Conservation (phyloP, 2,113 vertebrate species). For the Misgurnus mizolepis region DNA sequence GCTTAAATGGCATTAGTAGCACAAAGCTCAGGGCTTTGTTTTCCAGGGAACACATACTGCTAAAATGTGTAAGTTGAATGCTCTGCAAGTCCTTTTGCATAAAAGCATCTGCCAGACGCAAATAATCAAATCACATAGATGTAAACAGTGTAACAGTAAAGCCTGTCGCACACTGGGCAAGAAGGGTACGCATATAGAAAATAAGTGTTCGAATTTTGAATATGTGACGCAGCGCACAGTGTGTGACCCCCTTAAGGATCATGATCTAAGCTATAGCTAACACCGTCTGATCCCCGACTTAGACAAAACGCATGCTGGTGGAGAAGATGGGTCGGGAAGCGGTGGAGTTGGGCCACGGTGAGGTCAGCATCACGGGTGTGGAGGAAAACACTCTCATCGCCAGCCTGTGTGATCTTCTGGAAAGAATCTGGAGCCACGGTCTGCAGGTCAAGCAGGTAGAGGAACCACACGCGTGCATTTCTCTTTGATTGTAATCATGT, state of each 20-base stretch:
- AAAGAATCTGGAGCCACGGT: slow-evolving; percentile 97
- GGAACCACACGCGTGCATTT: not conserved
- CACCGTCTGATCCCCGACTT: not conserved
- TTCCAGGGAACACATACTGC: no score
- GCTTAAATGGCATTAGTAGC: no score
- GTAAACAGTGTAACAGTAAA: not conserved
- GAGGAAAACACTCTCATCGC: slow-evolving; percentile 95
- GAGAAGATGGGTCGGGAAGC: slow-evolving; percentile 97
- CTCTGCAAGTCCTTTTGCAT: no score
- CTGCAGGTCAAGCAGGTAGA: slow-evolving; percentile 91
- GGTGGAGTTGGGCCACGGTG: slow-evolving; percentile 91
- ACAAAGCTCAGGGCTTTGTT: no score
- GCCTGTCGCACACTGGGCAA: no score
- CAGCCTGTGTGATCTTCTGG: slow-evolving; percentile 93
- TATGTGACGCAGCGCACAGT: no score
- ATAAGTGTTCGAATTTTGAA: no score
- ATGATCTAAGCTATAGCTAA: not conserved
- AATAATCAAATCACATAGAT: no score
- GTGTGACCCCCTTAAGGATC: not conserved
- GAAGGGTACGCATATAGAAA: no score
- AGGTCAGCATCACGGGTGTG: slow-evolving; percentile 91
- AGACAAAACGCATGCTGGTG: slow-evolving; percentile 98
- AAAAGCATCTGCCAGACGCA: no score
- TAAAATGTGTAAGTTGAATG: no score
- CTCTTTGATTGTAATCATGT: not conserved